phyloP scores from a whole-genome alignment of 2,888 invertebrate species.

The Acanthosepion esculentum region DNA sequence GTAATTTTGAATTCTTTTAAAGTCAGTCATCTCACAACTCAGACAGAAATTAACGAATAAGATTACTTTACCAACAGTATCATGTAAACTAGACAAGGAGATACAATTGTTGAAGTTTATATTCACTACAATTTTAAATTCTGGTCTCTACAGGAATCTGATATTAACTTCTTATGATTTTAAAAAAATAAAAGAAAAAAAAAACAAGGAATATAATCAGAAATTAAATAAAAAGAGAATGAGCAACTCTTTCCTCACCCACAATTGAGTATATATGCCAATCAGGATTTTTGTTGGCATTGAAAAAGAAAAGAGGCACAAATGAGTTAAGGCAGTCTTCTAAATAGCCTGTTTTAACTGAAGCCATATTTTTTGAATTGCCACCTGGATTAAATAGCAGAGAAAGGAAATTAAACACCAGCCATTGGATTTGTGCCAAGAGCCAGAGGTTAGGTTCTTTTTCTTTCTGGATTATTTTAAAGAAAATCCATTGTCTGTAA shows the following conservation, averaged over 20 bases:
- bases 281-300: neutral
- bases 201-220: too few relatives aligned
- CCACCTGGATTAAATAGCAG: conserved; percentile 17
- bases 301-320: neutral
- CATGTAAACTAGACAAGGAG: too few relatives aligned
- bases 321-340: neutral
- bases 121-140: neutral
- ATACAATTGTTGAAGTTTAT: neutral
- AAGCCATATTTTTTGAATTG: neutral
- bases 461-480: neutral
- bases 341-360: neutral
- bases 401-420: neutral
- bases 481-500: neutral
- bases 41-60: too few relatives aligned
- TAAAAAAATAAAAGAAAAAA: too few relatives aligned
- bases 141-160: neutral
- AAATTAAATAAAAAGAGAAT: neutral
- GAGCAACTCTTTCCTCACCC: neutral
- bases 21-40: too few relatives aligned
- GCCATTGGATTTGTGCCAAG: conserved; percentile 9
- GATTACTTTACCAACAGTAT: too few relatives aligned
- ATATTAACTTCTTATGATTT: neutral
- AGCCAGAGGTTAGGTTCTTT: neutral
- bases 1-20: too few relatives aligned
- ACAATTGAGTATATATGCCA: neutral